Percentiles rank a stretch among this genome's conserved stretches.
Evolutionary conservation across 2,888 invertebrate genomes (phyloP).

Genomic region (Drosophila mimetica): DNA sequence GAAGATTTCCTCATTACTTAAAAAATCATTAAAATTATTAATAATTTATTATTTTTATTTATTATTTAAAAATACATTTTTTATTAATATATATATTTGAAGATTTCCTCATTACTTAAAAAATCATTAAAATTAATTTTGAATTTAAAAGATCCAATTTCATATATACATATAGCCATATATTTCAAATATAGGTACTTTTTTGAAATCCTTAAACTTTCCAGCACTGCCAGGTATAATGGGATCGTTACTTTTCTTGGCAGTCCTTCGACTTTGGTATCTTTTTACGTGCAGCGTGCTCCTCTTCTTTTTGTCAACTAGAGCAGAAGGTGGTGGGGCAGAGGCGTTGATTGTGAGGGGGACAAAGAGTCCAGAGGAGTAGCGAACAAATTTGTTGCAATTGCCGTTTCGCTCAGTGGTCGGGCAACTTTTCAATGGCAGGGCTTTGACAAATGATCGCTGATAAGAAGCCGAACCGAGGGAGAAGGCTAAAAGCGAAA

Average conservation of each 20-base stretch:
- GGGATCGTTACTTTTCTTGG: background rate
- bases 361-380: background rate
- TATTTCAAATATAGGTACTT: background rate
- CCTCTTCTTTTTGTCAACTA: constrained; percentile 52
- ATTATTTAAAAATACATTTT: background rate
- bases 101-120: no score
- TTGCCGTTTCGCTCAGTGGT: constrained; percentile 44
- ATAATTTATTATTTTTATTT: no score
- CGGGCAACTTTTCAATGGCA: constrained; percentile 38
- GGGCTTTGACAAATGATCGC: constrained; percentile 61
- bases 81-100: no score
- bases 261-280: no score
- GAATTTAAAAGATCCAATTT: no score
- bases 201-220: background rate
- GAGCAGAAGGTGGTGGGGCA: constrained; percentile 9
- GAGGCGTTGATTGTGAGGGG: no score
- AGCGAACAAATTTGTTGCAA: constrained; percentile 66
- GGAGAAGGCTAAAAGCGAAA: constrained; percentile 13
- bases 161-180: no score
- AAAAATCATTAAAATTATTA: no score
- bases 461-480: constrained; percentile 46
- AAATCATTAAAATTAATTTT: no score
- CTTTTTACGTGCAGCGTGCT: background rate
- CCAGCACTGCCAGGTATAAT: background rate
- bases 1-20: no score